Base-by-base conservation (phyloP, 1,140 invertebrate species). In the Caenorhabditis remanei region DNA sequence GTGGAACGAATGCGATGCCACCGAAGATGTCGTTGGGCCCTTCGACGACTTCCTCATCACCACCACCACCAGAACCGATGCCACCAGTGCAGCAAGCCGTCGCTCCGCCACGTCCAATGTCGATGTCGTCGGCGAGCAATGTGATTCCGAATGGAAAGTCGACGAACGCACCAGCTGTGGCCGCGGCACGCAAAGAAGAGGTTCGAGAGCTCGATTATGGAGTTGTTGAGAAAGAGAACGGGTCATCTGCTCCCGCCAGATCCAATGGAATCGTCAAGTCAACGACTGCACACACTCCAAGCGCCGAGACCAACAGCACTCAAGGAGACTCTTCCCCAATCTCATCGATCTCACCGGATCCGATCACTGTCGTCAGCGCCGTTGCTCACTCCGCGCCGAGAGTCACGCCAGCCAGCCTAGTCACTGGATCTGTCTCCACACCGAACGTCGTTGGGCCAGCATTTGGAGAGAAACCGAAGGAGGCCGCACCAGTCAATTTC, bases 1-100 rank as follows among this genome's bases (percentile, higher is more conserved):
- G 94, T 90, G 96, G 97, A 88, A 82, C 84, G 88, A 86, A 92
- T 91, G 88, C 88, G 5, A 13, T 75, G 56, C 87, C 89, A 19
- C 56, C 40, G 43, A 75, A 65, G 41, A 55, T 90, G 24, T 90
- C 83, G 21, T 46, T 90, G n/a, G 82, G 79, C 8, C 89, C 89
- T 7, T 58, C 85, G 7, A 43, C 40, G 24, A 71, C 8, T 6
- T 85, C 48, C 19, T 40, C 75, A 9, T 85, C 85, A 40, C 87
- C 83, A 19, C 83, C 84, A n/a, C 84, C 83, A 41, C 87, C 67
- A 46, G 84, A 87, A 32, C 83, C 83, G n/a, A 56, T 63, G 40
- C 87, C 87, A 63, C 24, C 87, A 9, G 58, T 19, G 8, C 61
- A 63, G 11, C 24, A 21, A 24, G n/a, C 86, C 1, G 32, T 19